phyloP scores from a whole-genome alignment of 2,888 invertebrate genomes.

The Pasiphila rectangulata region DNA sequence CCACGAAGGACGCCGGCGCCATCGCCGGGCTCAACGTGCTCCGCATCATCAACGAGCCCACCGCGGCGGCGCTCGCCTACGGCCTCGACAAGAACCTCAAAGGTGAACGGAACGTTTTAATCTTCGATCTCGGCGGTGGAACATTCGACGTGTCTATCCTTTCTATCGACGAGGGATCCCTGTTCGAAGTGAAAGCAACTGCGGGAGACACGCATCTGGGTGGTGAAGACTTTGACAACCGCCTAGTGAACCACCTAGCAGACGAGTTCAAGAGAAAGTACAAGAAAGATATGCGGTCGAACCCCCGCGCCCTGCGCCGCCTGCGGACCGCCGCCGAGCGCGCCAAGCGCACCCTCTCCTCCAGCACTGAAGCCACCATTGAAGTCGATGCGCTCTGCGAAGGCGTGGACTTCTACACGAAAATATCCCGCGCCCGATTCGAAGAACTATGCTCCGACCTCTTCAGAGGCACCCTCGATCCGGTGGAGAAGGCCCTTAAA shows the following conservation, averaged over 20 bases:
- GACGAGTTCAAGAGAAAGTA: conserved; percentile 85
- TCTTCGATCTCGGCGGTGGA: conserved; percentile 87
- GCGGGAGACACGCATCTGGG: conserved; percentile 88
- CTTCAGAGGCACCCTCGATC: conserved; percentile 84
- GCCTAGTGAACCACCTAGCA: conserved; percentile 81
- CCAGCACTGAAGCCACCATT: conserved; percentile 84
- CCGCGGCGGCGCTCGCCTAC: conserved; percentile 89
- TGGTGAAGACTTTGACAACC: conserved; percentile 84
- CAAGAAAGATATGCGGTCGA: conserved; percentile 68
- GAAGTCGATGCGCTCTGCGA: conserved; percentile 86
- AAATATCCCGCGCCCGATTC: conserved; percentile 83
- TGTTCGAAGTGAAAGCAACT: conserved; percentile 87
- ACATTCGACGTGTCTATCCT: conserved; percentile 94
- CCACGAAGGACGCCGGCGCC: too few relatives aligned
- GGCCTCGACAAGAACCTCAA: conserved; percentile 86
- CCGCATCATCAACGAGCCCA: conserved; percentile 92
- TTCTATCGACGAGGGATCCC: conserved; percentile 89
- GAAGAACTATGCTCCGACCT: conserved; percentile 83
- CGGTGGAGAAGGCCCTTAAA: conserved; percentile 67
- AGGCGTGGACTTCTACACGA: conserved; percentile 82
- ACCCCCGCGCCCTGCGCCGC: conserved; percentile 84
- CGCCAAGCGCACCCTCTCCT: conserved; percentile 57
- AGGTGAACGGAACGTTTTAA: conserved; percentile 84
- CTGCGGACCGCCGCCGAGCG: conserved; percentile 85
- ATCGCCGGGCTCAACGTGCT: conserved; percentile 22